These are phyloP conservation scores for Phodopus roborovskii DNA, from an alignment of 2,113 vertebrate species.

Conservation along the genomic window DNA sequence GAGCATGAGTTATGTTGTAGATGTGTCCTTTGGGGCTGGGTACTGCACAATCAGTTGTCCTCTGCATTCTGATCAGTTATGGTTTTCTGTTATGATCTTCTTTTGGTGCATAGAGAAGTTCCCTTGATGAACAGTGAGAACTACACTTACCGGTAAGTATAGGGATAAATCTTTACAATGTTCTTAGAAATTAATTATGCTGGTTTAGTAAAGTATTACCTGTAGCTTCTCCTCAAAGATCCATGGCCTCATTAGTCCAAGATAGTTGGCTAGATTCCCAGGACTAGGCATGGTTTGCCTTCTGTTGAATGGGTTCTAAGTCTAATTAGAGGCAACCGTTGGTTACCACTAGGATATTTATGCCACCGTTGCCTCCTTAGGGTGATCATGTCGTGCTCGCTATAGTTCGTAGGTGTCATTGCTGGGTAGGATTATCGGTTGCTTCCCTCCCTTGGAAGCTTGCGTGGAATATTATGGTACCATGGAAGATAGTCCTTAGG, in stretches of 20 bases:
- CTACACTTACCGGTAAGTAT: not conserved
- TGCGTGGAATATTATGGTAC: not conserved
- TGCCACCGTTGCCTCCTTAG: not conserved
- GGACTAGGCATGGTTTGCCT: not conserved
- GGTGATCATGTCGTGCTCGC: not conserved
- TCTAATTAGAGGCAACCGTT: not conserved
- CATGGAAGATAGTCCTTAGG: not conserved
- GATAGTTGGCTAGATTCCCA: not conserved
- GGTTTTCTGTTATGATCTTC: not conserved
- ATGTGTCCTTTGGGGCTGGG: not conserved
- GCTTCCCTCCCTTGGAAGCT: not conserved
- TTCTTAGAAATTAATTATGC: too few species aligned
- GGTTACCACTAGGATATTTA: not conserved
- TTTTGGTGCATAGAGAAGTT: not conserved
- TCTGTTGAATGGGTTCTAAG: not conserved
- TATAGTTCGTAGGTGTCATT: not conserved
- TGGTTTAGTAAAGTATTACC: too few species aligned
- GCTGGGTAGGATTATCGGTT: not conserved
- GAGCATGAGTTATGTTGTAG: not conserved
- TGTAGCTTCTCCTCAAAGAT: not conserved
- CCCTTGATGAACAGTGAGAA: not conserved
- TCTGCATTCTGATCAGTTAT: not conserved
- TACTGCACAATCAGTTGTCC: not conserved
- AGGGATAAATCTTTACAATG: not conserved
- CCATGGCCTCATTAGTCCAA: not conserved